These are phyloP conservation scores for Polia nebulosa DNA, from an alignment of 2,888 invertebrate species.

Conservation along the genomic window DNA sequence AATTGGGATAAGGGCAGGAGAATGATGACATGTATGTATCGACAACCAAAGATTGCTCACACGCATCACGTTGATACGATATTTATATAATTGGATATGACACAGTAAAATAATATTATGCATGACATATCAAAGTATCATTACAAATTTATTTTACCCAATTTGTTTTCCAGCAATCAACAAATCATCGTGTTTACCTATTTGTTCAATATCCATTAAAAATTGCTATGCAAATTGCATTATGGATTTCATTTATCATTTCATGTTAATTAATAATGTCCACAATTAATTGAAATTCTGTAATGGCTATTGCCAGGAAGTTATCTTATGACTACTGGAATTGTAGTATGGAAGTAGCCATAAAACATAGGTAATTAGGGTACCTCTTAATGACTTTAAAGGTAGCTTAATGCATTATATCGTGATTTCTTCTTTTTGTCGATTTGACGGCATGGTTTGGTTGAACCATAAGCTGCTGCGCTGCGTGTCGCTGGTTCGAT, in stretches of 20 bases:
- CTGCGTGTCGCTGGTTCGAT: too few species aligned
- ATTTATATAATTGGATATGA: background rate
- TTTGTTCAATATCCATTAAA: conserved; percentile 3
- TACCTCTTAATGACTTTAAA: too few species aligned
- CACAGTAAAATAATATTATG: background rate
- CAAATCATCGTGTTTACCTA: background rate
- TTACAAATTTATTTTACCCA: background rate
- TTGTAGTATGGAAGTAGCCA: background rate
- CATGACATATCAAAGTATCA: conserved; percentile 1
- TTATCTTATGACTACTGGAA: background rate
- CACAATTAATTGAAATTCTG: background rate
- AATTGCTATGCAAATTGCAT: background rate
- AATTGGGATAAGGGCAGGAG: too few species aligned
- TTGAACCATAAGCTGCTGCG: too few species aligned
- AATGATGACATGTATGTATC: too few species aligned
- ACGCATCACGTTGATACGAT: background rate
- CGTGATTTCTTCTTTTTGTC: too few species aligned
- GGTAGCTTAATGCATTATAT: too few species aligned
- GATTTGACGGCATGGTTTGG: too few species aligned
- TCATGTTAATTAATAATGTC: too few species aligned
- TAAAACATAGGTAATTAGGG: too few species aligned
- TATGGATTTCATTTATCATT: background rate
- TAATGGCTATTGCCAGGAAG: background rate
- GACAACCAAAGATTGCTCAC: too few species aligned
- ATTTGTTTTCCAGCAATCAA: background rate